Evolutionary conservation across 2,888 invertebrate genomes (phyloP), one percentile per base, ranked within the genome.

Genomic region (Dryococelus australis): DNA sequence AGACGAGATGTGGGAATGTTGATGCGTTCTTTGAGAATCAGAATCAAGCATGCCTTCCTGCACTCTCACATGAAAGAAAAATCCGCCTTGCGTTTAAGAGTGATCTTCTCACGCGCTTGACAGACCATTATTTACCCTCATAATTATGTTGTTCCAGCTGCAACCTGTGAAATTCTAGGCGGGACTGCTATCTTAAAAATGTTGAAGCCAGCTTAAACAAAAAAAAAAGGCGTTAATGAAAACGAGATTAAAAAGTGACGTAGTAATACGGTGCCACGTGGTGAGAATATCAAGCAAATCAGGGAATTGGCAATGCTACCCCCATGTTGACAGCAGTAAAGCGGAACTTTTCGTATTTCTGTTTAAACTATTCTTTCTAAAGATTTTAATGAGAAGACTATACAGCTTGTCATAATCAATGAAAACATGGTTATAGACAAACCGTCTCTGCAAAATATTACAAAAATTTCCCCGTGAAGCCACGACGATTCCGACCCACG

Each of bases 401-500:
- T 16, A 24, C 79, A 79, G 79, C 79, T 79, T 79, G 79, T 79
- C 27, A 27, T 79, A 6, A 79, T 24, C 13, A 8, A 79, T 24
- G 79, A 2, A 12, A 79, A 79, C 26, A 79, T 79, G n/a, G 79
- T 79, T 79, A 10, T 79, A 10, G 27, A 10, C 79, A 79, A 79
- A 5, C 79, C 9, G 2, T 24, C 79, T 79, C 13, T 27, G 79
- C n/a, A 79, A 2, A 2, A 79, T 65, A 27, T 88, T 83, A 83
- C 80, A 24, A 5, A 84, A 43, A 84, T 87, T 47, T 43, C 84
- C 10, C 47, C 87, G 20, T 87, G 84, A 47, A 87, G 6, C 28
- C 87, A 87, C 28, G 84, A 87, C 28, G 87, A 87, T 16, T 83
- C 87, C 10, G 87, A 84, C 51, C 85, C 87, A 83, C 84, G 87